Percentiles rank a stretch among this genome's conserved stretches.
These are phyloP conservation scores for Andrena cerasifolii DNA, from an alignment of 1,140 invertebrate species.

Conservation along the genomic window DNA sequence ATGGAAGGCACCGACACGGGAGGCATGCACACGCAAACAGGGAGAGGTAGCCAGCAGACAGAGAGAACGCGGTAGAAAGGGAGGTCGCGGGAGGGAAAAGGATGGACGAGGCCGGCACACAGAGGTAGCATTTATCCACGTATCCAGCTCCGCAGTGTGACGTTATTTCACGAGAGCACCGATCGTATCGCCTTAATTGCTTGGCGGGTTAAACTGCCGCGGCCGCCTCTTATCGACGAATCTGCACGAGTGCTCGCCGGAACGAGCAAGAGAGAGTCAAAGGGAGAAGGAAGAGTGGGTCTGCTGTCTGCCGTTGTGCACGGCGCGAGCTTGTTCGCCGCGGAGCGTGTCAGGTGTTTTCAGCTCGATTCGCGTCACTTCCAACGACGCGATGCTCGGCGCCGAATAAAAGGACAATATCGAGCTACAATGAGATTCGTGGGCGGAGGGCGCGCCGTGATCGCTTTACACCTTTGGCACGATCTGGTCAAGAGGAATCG, in stretches of 20 bases:
- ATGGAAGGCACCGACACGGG: conserved; percentile 12
- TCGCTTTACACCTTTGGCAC: too few species aligned
- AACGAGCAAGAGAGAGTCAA: conserved; percentile 18
- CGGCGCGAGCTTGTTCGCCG: conserved; percentile 10
- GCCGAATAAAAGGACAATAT: conserved; percentile 58
- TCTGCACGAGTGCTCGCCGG: conserved; percentile 66
- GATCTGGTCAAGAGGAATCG: too few species aligned
- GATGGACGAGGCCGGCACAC: conserved; percentile 1
- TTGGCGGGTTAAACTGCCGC: conserved; percentile 78
- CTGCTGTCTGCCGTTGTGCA: neutral
- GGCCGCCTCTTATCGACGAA: conserved; percentile 75
- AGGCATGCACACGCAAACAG: too few species aligned
- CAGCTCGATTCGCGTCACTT: conserved; percentile 64
- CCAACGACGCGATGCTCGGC: conserved; percentile 29
- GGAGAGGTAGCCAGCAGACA: neutral
- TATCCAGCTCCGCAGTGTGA: conserved; percentile 67
- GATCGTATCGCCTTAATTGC: conserved; percentile 80
- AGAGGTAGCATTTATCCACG: conserved; percentile 56
- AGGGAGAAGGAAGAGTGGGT: conserved; percentile 7
- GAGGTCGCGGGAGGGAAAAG: neutral
- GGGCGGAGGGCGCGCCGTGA: too few species aligned
- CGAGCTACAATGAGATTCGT: neutral
- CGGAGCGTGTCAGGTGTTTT: conserved; percentile 71
- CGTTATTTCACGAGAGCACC: conserved; percentile 75
- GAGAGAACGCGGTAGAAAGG: conserved; percentile 14